phyloP scores from a whole-genome alignment of 2,797 vertebrate genomes.

The Pyrrhura leucotis region DNA sequence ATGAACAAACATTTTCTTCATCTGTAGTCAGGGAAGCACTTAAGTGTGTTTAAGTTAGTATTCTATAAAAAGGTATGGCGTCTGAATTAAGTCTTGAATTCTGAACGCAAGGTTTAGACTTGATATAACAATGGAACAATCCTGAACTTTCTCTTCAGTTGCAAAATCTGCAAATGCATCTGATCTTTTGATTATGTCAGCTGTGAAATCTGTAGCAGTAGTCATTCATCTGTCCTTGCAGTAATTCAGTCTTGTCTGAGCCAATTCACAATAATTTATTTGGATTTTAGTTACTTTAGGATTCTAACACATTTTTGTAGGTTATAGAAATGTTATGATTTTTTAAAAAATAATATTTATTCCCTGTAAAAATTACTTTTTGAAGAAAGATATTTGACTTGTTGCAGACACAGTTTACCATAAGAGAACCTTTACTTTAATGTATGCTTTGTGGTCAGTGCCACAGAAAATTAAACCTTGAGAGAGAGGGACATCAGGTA shows the following conservation, averaged over 20 bases:
- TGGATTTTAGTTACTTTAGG: neutral
- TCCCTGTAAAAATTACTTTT: neutral
- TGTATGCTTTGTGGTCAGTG: neutral
- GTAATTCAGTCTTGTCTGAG: neutral
- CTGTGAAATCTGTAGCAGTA: neutral
- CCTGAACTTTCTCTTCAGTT: neutral
- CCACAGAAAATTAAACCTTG: neutral
- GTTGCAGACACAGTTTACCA: neutral
- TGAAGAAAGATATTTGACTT: neutral
- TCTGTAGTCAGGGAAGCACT: neutral
- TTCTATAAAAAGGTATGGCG: accelerated
- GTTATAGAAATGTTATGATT: neutral
- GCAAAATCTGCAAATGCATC: neutral
- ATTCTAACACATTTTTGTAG: neutral
- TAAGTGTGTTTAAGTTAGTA: neutral
- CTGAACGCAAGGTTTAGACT: neutral
- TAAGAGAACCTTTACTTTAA: neutral
- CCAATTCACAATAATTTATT: neutral
- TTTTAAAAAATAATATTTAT: neutral
- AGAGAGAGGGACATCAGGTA: neutral
- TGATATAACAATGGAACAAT: neutral
- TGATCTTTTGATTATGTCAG: neutral
- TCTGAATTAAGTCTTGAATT: neutral
- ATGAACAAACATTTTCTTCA: neutral
- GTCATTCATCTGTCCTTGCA: neutral